phyloP scores from a whole-genome alignment of 2,113 vertebrate species.

The Anarrhichthys ocellatus region DNA sequence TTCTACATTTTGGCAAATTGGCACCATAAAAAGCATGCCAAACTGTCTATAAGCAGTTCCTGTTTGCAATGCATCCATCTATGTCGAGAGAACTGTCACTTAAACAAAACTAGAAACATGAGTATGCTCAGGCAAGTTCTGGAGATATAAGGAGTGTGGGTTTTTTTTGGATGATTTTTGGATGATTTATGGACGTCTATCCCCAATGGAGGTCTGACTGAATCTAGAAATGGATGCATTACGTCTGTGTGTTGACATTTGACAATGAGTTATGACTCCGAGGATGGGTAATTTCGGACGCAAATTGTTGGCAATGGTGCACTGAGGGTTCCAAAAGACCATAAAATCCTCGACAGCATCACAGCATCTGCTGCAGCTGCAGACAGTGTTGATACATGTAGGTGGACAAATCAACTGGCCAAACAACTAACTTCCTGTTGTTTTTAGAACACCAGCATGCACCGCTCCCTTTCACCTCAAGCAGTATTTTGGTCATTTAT shows the following conservation, averaged over 20 bases:
- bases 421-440: neutral
- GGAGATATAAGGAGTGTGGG: neutral
- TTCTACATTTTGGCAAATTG: neutral
- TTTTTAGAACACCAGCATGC: neutral
- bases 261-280: neutral
- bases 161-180: neutral
- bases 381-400: no score
- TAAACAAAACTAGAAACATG: no score
- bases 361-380: no score
- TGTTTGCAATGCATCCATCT: neutral
- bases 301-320: neutral
- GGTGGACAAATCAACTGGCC: neutral
- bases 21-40: neutral
- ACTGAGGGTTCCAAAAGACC: neutral
- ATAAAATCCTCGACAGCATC: neutral
- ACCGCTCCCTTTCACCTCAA: no score
- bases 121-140: no score
- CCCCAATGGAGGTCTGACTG: neutral
- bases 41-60: no score
- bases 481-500: neutral
- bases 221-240: neutral
- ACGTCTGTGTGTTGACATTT: neutral
- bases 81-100: neutral
- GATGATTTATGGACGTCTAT: neutral
- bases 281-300: neutral